phyloP scores from a whole-genome alignment of 1,140 invertebrate genomes.

The Drosophila pachea region DNA sequence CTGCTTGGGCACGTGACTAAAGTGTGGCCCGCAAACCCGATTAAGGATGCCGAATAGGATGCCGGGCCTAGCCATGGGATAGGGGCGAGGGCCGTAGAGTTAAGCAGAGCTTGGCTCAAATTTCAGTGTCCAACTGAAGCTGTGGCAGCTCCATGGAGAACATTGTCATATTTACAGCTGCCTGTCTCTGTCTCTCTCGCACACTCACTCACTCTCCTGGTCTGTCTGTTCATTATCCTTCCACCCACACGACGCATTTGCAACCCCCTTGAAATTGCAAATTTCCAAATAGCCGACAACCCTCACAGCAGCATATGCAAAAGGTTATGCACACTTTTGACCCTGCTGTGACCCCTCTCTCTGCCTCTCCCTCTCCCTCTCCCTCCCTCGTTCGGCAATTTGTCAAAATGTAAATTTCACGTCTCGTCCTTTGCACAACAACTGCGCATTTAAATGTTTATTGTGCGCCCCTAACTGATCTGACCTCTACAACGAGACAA shows the following conservation, averaged over 20 bases:
- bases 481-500: no score
- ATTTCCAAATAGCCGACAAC: conserved; percentile 22
- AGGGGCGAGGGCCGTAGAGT: no score
- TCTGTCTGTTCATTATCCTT: not conserved
- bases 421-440: conserved; percentile 16
- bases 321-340: conserved; percentile 56
- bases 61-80: not conserved
- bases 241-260: conserved; percentile 33
- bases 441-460: conserved; percentile 60
- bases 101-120: no score
- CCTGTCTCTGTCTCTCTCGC: no score
- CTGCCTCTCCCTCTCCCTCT: conserved; percentile 30
- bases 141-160: no score
- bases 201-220: no score
- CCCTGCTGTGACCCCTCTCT: conserved; percentile 42
- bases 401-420: conserved; percentile 74
- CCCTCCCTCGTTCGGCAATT: conserved; percentile 45
- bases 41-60: not conserved
- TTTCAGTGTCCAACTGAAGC: no score
- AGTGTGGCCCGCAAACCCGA: conserved; percentile 47
- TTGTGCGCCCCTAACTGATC: conserved; percentile 35
- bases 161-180: no score
- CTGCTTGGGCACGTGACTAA: conserved; percentile 60
- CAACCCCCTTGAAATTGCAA: conserved; percentile 27
- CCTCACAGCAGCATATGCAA: conserved; percentile 33